phyloP scores from a whole-genome alignment of 2,113 vertebrate species.

The Maccullochella peelii region DNA sequence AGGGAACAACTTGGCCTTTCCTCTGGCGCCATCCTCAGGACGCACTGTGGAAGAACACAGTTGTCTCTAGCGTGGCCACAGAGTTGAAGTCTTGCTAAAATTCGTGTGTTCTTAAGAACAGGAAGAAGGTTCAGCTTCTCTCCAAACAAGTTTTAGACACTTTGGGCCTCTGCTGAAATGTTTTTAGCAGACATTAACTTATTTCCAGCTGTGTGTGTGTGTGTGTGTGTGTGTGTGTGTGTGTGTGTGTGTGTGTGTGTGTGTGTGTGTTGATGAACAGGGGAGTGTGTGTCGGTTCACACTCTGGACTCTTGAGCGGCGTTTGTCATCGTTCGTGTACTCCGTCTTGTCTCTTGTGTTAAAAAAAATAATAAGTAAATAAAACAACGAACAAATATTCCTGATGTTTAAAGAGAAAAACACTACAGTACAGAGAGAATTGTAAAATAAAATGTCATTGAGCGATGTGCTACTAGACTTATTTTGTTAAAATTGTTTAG shows the following conservation, averaged over 20 bases:
- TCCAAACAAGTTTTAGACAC: not conserved
- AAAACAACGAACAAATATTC: constrained; percentile 78
- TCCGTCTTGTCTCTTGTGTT: constrained; percentile 76
- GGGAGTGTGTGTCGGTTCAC: constrained; percentile 40
- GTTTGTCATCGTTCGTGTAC: constrained; percentile 69
- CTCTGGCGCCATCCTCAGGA: not conserved
- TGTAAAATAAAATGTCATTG: constrained; percentile 76
- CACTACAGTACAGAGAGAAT: constrained; percentile 82
- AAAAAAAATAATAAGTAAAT: constrained; percentile 39
- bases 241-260: constrained; percentile 46
- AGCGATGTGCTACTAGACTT: constrained; percentile 79
- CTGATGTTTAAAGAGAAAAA: constrained; percentile 78
- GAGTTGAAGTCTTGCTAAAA: no score
- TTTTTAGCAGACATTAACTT: constrained; percentile 16
- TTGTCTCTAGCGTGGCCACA: no score
- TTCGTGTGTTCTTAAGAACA: no score
- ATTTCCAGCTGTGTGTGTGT: constrained; percentile 6
- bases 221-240: constrained; percentile 46
- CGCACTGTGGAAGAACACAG: no score
- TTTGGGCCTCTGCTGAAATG: not conserved
- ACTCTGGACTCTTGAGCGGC: constrained; percentile 60
- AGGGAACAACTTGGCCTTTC: not conserved
- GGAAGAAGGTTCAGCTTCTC: not conserved
- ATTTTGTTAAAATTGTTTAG: constrained; percentile 82
- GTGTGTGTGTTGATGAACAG: constrained; percentile 16